Evolutionary conservation across 2,888 invertebrate genomes (phyloP).

Genomic region (Pandemis heparana): DNA sequence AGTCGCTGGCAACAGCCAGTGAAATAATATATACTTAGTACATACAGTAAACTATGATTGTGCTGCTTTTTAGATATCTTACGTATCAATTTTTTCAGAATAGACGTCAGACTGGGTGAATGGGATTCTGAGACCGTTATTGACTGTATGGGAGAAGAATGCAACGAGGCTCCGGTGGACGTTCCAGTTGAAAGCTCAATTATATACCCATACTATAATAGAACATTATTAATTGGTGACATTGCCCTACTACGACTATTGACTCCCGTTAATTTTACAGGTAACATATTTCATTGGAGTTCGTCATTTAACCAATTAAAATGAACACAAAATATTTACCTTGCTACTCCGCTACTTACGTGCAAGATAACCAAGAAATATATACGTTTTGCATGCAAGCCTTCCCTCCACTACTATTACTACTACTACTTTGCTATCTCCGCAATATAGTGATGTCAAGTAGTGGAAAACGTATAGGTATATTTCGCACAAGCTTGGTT

Average conservation of each 20-base stretch:
- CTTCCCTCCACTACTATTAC: too few species aligned
- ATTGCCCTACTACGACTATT: slow-evolving; percentile 84
- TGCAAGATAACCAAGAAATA: too few species aligned
- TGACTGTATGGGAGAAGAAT: slow-evolving; percentile 64
- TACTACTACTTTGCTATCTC: too few species aligned
- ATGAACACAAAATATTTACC: not conserved
- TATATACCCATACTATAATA: slow-evolving; percentile 79
- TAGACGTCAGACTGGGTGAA: slow-evolving; percentile 88
- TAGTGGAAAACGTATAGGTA: too few species aligned
- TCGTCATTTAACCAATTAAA: not conserved
- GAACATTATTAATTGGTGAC: slow-evolving; percentile 68
- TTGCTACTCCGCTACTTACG: too few species aligned
- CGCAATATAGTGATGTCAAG: too few species aligned
- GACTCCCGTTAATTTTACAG: slow-evolving; percentile 76
- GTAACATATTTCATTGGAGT: slow-evolving; percentile 50
- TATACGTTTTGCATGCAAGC: too few species aligned
- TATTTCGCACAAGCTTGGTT: too few species aligned
- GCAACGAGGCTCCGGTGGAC: slow-evolving; percentile 54
- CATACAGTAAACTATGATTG: too few species aligned
- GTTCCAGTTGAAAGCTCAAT: slow-evolving; percentile 63
- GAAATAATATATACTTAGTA: too few species aligned
- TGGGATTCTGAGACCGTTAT: slow-evolving; percentile 67
- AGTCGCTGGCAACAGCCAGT: too few species aligned
- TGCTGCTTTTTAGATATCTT: not conserved
- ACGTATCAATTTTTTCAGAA: slow-evolving; percentile 61